Evolutionary conservation across 2,113 vertebrate genomes (phyloP).

Genomic region (Eulemur rufifrons): DNA sequence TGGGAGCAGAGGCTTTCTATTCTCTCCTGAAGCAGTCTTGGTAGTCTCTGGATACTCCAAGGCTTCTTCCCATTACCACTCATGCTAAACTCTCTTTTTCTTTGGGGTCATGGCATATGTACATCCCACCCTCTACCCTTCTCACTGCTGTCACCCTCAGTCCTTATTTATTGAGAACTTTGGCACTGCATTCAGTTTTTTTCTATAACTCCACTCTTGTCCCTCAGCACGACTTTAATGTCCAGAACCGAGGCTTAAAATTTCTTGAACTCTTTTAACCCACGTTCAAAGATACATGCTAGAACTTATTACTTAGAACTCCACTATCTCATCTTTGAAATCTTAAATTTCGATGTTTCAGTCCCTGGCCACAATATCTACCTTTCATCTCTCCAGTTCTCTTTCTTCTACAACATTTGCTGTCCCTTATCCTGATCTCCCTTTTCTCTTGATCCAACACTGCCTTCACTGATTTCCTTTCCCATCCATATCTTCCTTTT

Average conservation of each 20-base stretch:
- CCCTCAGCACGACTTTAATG: background rate
- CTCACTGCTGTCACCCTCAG: background rate
- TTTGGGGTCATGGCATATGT: background rate
- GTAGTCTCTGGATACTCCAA: background rate
- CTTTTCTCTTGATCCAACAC: background rate
- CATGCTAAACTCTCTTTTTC: background rate
- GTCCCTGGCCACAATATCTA: background rate
- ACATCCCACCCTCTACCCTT: background rate
- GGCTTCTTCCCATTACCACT: background rate
- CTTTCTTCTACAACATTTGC: background rate
- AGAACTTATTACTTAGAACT: conserved; percentile 1
- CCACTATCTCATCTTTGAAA: background rate
- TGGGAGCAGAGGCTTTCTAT: background rate
- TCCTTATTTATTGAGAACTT: background rate
- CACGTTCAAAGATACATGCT: background rate
- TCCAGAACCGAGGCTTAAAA: background rate
- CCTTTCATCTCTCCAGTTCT: background rate
- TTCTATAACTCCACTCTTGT: background rate
- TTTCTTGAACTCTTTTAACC: background rate
- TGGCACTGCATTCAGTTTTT: background rate
- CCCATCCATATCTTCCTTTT: background rate
- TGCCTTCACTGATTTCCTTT: conserved; percentile 28
- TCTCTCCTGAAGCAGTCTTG: background rate
- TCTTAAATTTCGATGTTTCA: background rate
- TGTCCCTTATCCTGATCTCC: background rate